Evolutionary conservation across 2,888 invertebrate species (phyloP), one percentile per base, ranked within the genome.

Genomic region (Cryptocephalus moraei): DNA sequence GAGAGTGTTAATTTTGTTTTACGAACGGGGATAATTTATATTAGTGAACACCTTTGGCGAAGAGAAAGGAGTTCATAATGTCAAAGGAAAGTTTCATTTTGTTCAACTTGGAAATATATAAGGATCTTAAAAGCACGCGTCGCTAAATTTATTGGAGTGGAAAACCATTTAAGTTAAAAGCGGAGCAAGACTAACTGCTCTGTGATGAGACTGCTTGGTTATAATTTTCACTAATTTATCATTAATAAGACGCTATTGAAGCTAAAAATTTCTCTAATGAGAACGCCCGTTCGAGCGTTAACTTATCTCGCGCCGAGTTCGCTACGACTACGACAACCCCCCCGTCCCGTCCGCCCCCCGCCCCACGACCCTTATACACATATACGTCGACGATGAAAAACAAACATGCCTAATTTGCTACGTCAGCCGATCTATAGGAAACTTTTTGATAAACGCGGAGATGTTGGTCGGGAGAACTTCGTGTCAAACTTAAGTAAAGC

Each of bases 31-130:
- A 66, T 68, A 68, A 68, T 68, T 68, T 68, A 68, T 68, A 68
- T 68, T 64, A 65, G 65, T 59, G 65, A 65, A 65, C 67, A 66
- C 67, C 67, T 67, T 64, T 60, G 62, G 59, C 60, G 62, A 58
- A 60, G 64, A 65, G 64, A 65, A 65, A 64, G 65, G 65, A 66
- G 68, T 67, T 67, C 66, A 65, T 67, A 65, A 66, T 65, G 68
- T 69, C 68, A 69, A 67, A 68, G 67, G 63, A 67, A 68, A 68
- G 67, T 67, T 67, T 67, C 67, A 68, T 68, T 68, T 68, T 64
- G 66, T 68, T 65, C 56, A 51, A 47, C 54, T 52, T 48, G 53
- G 61, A 63, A 63, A 65, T 63, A 64, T 63, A 63, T 60, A 59
- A 60, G 60, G 60, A 60, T 58, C 61, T 60, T 60, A 58, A 59